Conservation (phyloP, 2,888 invertebrate species). For the Drosophila tanythrix region DNA sequence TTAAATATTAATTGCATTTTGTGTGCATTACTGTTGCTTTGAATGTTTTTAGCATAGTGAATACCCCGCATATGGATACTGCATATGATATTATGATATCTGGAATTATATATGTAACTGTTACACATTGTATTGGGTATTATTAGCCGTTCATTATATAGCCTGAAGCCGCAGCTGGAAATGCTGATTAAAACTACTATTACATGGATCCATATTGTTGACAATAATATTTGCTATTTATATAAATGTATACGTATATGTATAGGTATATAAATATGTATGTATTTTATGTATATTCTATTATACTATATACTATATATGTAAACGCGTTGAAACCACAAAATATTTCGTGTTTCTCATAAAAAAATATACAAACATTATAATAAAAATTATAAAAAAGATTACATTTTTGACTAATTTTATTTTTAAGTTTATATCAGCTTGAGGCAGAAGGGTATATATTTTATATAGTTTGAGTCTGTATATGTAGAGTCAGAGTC, state of each 20-base stretch:
- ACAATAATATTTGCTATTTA: slow-evolving; percentile 77
- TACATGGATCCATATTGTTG: slow-evolving; percentile 67
- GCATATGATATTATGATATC: slow-evolving; percentile 6
- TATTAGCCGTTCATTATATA: slow-evolving; percentile 32
- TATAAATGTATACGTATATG: slow-evolving; percentile 46
- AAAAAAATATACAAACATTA: slow-evolving; percentile 36
- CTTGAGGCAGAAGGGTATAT: too few relatives aligned
- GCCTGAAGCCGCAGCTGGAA: slow-evolving; percentile 63
- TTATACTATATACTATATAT: slow-evolving; percentile 32
- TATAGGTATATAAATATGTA: slow-evolving; percentile 45
- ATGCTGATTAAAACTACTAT: slow-evolving; percentile 46
- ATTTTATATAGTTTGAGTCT: too few relatives aligned
- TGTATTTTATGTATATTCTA: slow-evolving; percentile 54
- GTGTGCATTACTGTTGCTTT: slow-evolving; percentile 63
- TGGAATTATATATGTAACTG: slow-evolving; percentile 58
- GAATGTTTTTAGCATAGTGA: slow-evolving; percentile 50
- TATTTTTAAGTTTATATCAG: too few relatives aligned
- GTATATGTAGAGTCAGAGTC: too few relatives aligned
- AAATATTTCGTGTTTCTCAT: slow-evolving; percentile 39
- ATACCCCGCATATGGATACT: slow-evolving; percentile 12
- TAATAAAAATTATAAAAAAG: slow-evolving; percentile 18
- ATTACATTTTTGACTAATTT: too few relatives aligned
- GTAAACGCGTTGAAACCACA: slow-evolving; percentile 49
- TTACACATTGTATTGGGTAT: slow-evolving; percentile 62
- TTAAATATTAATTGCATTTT: slow-evolving; percentile 18